Conservation (phyloP, 1,140 invertebrate species). For the Lysiphlebus fabarum region DNA sequence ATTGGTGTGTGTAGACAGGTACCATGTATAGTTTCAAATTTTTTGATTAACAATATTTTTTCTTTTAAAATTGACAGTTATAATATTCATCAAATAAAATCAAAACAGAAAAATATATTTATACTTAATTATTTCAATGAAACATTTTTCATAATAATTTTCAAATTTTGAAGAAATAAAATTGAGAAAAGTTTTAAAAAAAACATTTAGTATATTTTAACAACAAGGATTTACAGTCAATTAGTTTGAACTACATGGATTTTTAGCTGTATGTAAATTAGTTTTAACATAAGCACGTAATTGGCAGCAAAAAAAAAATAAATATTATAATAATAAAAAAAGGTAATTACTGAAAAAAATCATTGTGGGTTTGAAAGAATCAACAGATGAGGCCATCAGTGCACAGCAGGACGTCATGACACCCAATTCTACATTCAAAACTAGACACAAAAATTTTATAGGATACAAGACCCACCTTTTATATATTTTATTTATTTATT, state of each 20-base stretch:
- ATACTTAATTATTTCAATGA: no score
- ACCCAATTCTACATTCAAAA: conserved; percentile 29
- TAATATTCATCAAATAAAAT: conserved; percentile 25
- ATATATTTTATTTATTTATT: conserved; percentile 1
- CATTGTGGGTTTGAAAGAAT: conserved; percentile 25
- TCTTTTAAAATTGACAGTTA: conserved; percentile 31
- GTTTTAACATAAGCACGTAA: conserved; percentile 37
- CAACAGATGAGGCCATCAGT: conserved; percentile 44
- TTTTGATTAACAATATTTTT: no score
- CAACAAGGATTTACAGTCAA: conserved; percentile 24
- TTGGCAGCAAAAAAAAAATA: conserved; percentile 39
- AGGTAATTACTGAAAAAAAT: conserved; percentile 42
- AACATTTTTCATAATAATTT: no score
- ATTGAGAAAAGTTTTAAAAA: no score
- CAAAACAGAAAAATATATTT: neutral
- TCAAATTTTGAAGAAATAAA: no score
- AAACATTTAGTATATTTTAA: no score
- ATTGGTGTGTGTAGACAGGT: conserved; percentile 4
- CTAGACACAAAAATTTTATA: conserved; percentile 18
- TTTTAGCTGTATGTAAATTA: conserved; percentile 49
- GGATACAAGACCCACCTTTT: neutral
- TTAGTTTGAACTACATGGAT: conserved; percentile 31
- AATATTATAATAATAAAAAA: conserved; percentile 26
- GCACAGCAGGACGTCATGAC: conserved; percentile 49
- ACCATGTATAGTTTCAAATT: conserved; percentile 20